Percentiles rank a stretch among this genome's conserved stretches.
Conservation (phyloP, 2,113 vertebrate species). For the Poicephalus gulielmi region DNA sequence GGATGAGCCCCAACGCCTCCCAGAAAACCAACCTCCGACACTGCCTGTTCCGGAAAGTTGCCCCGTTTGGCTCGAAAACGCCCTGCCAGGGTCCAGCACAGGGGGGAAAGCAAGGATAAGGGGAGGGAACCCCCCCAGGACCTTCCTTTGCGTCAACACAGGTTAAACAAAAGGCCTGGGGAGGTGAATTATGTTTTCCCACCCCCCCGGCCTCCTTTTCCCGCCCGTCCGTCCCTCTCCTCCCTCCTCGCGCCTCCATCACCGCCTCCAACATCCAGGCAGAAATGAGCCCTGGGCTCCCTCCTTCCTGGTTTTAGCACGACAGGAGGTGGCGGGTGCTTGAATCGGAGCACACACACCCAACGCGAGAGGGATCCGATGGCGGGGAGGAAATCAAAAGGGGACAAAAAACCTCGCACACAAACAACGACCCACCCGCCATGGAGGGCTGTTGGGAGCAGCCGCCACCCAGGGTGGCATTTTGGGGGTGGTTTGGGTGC, state of each 20-base stretch:
- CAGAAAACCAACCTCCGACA: conserved; percentile 3
- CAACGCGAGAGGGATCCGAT: neutral
- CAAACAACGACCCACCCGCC: neutral
- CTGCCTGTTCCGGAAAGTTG: conserved; percentile 7
- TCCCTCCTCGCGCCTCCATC: neutral
- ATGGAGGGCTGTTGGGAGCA: neutral
- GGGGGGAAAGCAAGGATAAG: neutral
- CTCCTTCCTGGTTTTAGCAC: conserved; percentile 33
- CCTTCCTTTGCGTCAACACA: neutral
- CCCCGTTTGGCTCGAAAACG: neutral
- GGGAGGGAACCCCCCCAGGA: neutral
- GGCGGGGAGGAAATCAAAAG: neutral
- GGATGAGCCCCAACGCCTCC: conserved; percentile 4
- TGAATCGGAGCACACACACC: conserved; percentile 19
- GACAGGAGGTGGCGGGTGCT: conserved; percentile 23
- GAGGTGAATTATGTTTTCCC: neutral
- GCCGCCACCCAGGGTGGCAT: neutral
- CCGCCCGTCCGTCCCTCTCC: neutral
- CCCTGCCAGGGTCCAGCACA: neutral
- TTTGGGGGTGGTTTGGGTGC: neutral
- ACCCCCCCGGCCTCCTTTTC: neutral
- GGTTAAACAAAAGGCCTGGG: conserved; percentile 55
- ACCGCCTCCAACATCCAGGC: neutral
- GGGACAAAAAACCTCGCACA: neutral
- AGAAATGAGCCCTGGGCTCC: conserved; percentile 35